phyloP scores from a whole-genome alignment of 1,140 invertebrate genomes.

The Penaeus chinensis region DNA sequence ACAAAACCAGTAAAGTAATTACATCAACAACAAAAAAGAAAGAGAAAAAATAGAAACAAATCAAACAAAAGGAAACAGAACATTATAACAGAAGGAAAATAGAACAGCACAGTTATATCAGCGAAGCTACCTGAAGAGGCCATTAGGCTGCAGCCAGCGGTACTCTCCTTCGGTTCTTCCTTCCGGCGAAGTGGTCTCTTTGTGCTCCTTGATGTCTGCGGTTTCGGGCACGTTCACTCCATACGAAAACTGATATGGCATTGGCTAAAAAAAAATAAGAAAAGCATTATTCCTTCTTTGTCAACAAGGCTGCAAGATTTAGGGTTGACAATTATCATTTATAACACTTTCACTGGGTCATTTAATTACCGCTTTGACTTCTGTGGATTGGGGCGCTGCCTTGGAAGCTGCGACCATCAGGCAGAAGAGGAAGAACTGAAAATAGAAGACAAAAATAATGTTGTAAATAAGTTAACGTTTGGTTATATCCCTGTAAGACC shows the following conservation, averaged over 20 bases:
- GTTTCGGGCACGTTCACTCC: constrained; percentile 38
- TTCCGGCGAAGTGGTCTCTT: constrained; percentile 14
- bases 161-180: constrained; percentile 43
- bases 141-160: constrained; percentile 43
- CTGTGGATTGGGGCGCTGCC: too few species aligned
- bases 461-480: too few species aligned
- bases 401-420: too few species aligned
- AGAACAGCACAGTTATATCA: background rate
- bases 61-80: too few species aligned
- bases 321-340: too few species aligned
- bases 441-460: too few species aligned
- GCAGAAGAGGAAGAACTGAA: too few species aligned
- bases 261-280: background rate
- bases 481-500: too few species aligned
- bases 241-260: constrained; percentile 32
- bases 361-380: too few species aligned
- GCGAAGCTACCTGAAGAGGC: constrained; percentile 28
- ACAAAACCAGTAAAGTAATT: background rate
- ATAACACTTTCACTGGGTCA: too few species aligned
- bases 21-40: background rate
- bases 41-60: too few species aligned
- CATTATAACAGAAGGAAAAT: background rate
- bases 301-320: too few species aligned
- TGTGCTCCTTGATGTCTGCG: constrained; percentile 45
- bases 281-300: background rate